Evolutionary conservation across 1,140 invertebrate genomes (phyloP).

Genomic region (Amphibalanus amphitrite): DNA sequence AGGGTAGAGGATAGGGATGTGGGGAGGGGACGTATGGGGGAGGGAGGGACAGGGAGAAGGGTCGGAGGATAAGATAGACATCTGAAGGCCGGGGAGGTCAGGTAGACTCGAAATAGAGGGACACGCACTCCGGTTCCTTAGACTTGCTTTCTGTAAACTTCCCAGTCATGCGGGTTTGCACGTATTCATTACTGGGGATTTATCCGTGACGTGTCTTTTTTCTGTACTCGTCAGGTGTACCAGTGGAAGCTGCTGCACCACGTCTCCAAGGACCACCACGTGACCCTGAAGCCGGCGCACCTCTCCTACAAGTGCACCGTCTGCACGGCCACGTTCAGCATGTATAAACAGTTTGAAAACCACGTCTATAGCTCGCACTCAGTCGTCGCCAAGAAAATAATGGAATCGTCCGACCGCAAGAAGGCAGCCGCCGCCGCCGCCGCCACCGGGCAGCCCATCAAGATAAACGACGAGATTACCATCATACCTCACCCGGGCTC

Average conservation of each 20-base stretch:
- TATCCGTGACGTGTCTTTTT: too few relatives aligned
- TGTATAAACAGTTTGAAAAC: constrained; percentile 88
- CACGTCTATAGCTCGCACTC: constrained; percentile 76
- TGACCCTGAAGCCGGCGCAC: constrained; percentile 78
- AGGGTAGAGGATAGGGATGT: too few relatives aligned
- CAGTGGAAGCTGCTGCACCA: constrained; percentile 83
- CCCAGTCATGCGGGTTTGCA: too few relatives aligned
- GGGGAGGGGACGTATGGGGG: too few relatives aligned
- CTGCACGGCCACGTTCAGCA: constrained; percentile 80
- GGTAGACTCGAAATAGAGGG: too few relatives aligned
- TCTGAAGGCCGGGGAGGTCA: too few relatives aligned
- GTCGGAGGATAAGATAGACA: too few relatives aligned
- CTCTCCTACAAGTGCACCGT: constrained; percentile 87
- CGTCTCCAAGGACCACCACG: constrained; percentile 71
- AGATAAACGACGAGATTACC: constrained; percentile 82
- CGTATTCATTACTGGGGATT: too few relatives aligned
- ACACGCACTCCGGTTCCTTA: too few relatives aligned
- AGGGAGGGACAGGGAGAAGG: too few relatives aligned
- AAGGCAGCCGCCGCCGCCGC: constrained; percentile 7
- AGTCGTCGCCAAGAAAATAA: constrained; percentile 18
- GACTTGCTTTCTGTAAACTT: too few relatives aligned
- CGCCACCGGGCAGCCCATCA: constrained; percentile 47
- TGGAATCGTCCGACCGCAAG: background rate
- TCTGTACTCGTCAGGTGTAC: constrained; percentile 45
- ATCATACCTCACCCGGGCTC: constrained; percentile 82